Base-by-base conservation (phyloP, 2,113 vertebrate species). In the Chelonoidis abingdonii region DNA sequence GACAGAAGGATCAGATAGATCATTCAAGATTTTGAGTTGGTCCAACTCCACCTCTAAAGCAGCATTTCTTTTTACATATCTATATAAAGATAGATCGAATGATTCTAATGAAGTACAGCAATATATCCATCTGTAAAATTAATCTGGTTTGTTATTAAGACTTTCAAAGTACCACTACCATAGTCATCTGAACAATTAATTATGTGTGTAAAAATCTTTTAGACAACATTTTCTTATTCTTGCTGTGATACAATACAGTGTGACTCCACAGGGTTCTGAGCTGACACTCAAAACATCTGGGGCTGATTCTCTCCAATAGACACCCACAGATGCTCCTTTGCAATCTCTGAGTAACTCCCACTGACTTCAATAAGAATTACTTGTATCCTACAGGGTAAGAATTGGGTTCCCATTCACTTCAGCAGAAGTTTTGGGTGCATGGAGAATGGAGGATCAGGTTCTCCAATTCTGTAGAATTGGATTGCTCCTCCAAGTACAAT, bases 401-500 rank as follows among this genome's bases (percentile, higher is more conserved):
- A 80, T 84, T 38, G 69, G 76, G n/a, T 4, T 2, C 0, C 47
- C 38, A 9, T 38, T 16, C 2, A 9, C 27, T 75, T 10, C 65
- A 82, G 69, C 31, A 62, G 75, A 91, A 65, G 9, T 90, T 47
- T 57, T 93, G 86, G 50, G 4, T 89, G 92, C 47, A 52, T 82
- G 62, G 35, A 87, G 54, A 87, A 56, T 27, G 3, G 10, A 10
- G 54, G 80, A 69, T 52, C 19, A 84, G 56, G 8, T 24, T 72
- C 35, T 52, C 4, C 10, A 82, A 2, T 78, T 78, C 35, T 19
- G n/a, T 21, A 27, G 75, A 5, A 1, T 29, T 41, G 25, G 24
- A 16, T 19, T 88, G 24, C 31, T 79, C 41, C 53, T 83, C 35
- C 81, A 53, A 2, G 17, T 76, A 12, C 47, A 25, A 49, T 2